Percentiles rank a stretch among this genome's conserved stretches.
phyloP scores from a whole-genome alignment of 2,888 invertebrate genomes.

The Cremastinae sp. region DNA sequence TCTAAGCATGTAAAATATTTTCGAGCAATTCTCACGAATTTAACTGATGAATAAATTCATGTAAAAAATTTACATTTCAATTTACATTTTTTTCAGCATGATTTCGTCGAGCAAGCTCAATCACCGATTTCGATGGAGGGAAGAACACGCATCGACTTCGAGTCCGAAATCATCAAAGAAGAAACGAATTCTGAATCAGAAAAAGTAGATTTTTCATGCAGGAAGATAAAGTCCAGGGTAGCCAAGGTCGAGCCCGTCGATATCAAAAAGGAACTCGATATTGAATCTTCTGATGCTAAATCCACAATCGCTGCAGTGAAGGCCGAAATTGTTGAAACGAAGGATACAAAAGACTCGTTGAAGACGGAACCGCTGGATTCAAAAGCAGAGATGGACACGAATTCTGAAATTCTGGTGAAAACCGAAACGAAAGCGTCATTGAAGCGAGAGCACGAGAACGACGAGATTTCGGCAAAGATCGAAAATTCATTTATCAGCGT shows the following conservation, averaged over 20 bases:
- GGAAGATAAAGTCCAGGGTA: constrained; percentile 40
- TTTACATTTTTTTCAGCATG: constrained; percentile 66
- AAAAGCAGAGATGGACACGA: constrained; percentile 21
- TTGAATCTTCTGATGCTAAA: constrained; percentile 49
- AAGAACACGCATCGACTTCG: constrained; percentile 66
- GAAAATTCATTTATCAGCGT: constrained; percentile 52
- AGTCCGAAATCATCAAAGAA: constrained; percentile 67
- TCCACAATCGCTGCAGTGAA: constrained; percentile 64
- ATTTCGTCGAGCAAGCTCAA: constrained; percentile 70
- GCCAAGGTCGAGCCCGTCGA: constrained; percentile 18
- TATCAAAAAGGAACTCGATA: constrained; percentile 55
- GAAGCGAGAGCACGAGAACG: constrained; percentile 53
- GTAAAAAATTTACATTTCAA: constrained; percentile 6
- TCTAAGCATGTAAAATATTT: too few species aligned
- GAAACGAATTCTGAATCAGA: constrained; percentile 64
- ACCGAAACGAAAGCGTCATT: constrained; percentile 39
- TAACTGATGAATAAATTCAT: not conserved
- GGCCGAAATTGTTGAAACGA: constrained; percentile 61
- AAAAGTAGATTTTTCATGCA: constrained; percentile 50
- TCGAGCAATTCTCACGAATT: too few species aligned
- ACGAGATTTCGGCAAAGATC: constrained; percentile 41
- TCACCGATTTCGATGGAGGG: constrained; percentile 69
- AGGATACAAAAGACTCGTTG: constrained; percentile 63
- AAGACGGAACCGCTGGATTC: constrained; percentile 47
- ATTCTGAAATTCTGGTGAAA: constrained; percentile 36